Conservation (phyloP, 2,797 vertebrate species). For the Sus cebifrons region DNA sequence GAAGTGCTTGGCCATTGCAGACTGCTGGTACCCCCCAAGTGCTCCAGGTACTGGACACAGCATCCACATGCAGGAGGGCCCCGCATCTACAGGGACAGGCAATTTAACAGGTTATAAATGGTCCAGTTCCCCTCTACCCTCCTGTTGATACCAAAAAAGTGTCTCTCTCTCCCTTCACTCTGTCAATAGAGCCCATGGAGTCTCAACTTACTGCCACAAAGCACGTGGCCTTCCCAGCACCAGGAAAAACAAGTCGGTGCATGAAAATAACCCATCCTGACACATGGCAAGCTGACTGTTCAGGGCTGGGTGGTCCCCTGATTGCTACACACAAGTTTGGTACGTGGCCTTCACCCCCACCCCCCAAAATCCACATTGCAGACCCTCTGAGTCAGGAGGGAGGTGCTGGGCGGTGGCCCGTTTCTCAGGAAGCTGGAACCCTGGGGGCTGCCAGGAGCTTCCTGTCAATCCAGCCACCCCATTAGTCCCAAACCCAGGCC, state of each 20-base stretch:
- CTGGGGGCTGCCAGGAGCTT: background rate
- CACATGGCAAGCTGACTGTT: background rate
- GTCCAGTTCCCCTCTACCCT: constrained; percentile 74
- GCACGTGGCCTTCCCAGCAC: constrained; percentile 14
- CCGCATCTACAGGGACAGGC: constrained; percentile 78
- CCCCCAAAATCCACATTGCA: constrained; percentile 45
- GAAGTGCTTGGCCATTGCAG: constrained; percentile 53
- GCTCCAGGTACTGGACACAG: constrained; percentile 78
- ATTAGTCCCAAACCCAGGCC: background rate
- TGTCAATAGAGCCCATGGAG: constrained; percentile 54
- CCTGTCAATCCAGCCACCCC: constrained; percentile 35
- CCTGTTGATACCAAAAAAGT: constrained; percentile 53
- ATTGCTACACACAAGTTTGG: constrained; percentile 44
- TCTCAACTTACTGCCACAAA: constrained; percentile 69
- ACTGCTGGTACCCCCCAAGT: constrained; percentile 35
- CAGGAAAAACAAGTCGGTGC: constrained; percentile 75
- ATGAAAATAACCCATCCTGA: constrained; percentile 59
- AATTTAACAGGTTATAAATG: constrained; percentile 85
- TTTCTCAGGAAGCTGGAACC: background rate
- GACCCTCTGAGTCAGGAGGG: background rate
- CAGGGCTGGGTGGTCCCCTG: constrained; percentile 80
- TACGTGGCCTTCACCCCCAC: background rate
- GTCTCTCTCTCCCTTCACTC: background rate
- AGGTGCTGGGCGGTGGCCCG: rapidly evolving
- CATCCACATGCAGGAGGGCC: constrained; percentile 75